Conservation (phyloP, 2,888 invertebrate genomes). For the Drosophila algonquin region DNA sequence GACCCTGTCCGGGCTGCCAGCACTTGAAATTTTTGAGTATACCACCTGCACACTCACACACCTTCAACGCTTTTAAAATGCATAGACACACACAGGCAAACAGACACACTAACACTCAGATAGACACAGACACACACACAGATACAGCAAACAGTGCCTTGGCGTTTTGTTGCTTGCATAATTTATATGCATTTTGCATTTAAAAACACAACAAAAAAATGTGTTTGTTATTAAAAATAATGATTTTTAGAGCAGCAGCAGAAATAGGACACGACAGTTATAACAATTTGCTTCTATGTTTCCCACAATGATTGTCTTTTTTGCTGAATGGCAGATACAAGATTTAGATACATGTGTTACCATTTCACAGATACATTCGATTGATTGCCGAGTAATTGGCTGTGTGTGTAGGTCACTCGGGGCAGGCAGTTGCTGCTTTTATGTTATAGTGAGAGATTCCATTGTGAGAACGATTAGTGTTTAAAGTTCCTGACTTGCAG, state of each 20-base stretch:
- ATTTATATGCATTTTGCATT: conserved; percentile 60
- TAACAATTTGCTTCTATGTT: conserved; percentile 30
- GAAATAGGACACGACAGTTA: conserved; percentile 28
- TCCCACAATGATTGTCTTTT: no score
- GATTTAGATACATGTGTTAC: conserved; percentile 29
- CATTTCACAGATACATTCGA: conserved; percentile 19
- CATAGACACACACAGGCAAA: conserved; percentile 12
- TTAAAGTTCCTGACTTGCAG: conserved; percentile 29
- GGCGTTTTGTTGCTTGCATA: conserved; percentile 63
- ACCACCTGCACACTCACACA: conserved; percentile 58
- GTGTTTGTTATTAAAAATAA: conserved; percentile 58
- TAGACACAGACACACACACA: conserved; percentile 16
- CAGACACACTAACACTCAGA: conserved; percentile 12
- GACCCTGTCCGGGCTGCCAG: conserved; percentile 41
- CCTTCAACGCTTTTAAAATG: conserved; percentile 53
- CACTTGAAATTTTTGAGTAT: conserved; percentile 63
- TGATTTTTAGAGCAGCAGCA: conserved; percentile 64
- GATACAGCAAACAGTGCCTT: conserved; percentile 28
- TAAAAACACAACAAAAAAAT: conserved; percentile 8
- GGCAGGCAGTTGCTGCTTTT: no score
- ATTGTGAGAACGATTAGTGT: conserved; percentile 6
- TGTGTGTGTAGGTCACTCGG: background rate
- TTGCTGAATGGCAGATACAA: conserved; percentile 22
- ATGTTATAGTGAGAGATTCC: background rate
- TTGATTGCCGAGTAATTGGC: conserved; percentile 1